Conservation (phyloP, 2,797 vertebrate genomes). For the Austrolebias charrua region DNA sequence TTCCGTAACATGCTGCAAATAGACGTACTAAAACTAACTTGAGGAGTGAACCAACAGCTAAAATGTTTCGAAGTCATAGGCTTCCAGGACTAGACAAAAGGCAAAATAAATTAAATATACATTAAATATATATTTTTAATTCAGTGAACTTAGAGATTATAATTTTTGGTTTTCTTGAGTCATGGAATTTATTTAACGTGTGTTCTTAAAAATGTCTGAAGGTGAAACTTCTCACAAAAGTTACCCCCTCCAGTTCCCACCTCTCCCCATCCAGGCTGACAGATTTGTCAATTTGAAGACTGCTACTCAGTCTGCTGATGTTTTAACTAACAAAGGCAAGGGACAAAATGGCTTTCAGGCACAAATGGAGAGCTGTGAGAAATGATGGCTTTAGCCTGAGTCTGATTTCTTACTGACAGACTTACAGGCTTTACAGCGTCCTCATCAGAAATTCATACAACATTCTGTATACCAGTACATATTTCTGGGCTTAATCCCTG, state of each 20-base stretch:
- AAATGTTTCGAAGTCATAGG: no score
- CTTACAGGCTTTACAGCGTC: conserved; percentile 25
- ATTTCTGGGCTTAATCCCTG: conserved; percentile 26
- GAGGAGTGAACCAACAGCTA: no score
- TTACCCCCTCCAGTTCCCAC: no score
- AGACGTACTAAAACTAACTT: no score
- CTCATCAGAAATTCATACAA: conserved; percentile 20
- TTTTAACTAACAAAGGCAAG: conserved; percentile 79
- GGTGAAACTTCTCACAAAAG: conserved; percentile 39
- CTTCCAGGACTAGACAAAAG: no score
- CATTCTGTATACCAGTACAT: no score
- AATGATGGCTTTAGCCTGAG: conserved; percentile 55
- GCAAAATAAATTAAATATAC: no score
- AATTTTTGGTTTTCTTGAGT: conserved; percentile 8
- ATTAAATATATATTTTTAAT: background rate
- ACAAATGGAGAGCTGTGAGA: conserved; percentile 74
- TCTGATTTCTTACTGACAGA: conserved; percentile 30
- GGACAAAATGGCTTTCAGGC: conserved; percentile 75
- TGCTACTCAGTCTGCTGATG: conserved; percentile 58
- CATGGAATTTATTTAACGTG: conserved; percentile 17
- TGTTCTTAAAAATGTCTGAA: conserved; percentile 26
- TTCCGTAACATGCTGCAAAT: no score
- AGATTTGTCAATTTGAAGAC: conserved; percentile 51
- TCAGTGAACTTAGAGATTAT: background rate
- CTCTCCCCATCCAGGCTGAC: conserved; percentile 52